These are phyloP conservation scores for Pterophyllum scalare DNA, from an alignment of 2,113 vertebrate species.

Conservation along the genomic window DNA sequence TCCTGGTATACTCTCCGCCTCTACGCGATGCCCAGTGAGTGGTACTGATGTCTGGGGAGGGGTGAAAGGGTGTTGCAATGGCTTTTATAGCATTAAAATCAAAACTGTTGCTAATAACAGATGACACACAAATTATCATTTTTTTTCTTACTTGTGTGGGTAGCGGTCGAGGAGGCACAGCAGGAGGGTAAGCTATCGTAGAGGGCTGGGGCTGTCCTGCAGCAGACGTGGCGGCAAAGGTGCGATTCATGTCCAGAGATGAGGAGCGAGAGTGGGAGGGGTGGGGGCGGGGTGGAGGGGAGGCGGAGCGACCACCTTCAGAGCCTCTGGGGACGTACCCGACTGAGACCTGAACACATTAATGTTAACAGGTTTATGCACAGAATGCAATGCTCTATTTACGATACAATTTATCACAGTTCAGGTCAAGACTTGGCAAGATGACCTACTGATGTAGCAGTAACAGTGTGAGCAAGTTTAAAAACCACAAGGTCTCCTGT, in stretches of 20 bases:
- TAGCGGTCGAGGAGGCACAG: constrained; percentile 95
- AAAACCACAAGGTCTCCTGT: background rate
- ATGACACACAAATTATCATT: background rate
- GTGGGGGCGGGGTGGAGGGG: constrained; percentile 93
- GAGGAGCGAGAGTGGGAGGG: constrained; percentile 97
- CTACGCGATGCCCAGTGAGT: constrained; percentile 85
- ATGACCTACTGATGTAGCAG: background rate
- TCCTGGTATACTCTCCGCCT: constrained; percentile 85
- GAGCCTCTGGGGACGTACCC: constrained; percentile 91
- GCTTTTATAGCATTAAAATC: background rate
- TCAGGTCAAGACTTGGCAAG: background rate
- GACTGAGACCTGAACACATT: constrained; percentile 89
- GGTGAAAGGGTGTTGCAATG: background rate
- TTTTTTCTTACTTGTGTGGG: constrained; percentile 87
- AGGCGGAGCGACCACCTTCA: constrained; percentile 88
- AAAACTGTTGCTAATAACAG: no score
- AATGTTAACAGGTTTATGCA: background rate
- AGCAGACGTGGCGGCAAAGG: constrained; percentile 85
- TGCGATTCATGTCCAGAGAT: constrained; percentile 97
- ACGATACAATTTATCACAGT: background rate
- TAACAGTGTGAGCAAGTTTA: background rate
- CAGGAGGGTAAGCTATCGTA: constrained; percentile 91
- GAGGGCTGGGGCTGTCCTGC: constrained; percentile 87
- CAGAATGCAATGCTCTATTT: background rate
- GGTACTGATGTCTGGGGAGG: constrained; percentile 84